phyloP scores from a whole-genome alignment of 2,797 vertebrate species.

The Gymnoscopelus braueri region DNA sequence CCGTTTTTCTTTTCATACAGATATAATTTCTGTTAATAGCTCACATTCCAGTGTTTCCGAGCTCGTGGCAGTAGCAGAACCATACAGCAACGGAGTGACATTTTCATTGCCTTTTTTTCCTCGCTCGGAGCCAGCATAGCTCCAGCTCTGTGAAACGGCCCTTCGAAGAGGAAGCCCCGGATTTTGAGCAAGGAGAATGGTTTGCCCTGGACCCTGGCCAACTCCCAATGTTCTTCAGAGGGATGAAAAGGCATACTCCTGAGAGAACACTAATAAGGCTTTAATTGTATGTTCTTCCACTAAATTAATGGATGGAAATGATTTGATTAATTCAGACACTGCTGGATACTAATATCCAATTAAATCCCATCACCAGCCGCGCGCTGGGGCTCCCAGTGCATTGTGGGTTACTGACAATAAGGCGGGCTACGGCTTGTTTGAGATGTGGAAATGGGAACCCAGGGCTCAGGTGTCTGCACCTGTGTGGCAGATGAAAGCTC shows the following conservation, averaged over 20 bases:
- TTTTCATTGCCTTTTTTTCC: constrained; percentile 33
- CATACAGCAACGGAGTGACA: constrained; percentile 1
- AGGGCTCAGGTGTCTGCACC: constrained; percentile 23
- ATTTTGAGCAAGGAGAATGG: constrained; percentile 64
- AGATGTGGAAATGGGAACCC: constrained; percentile 46
- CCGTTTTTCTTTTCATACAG: constrained; percentile 18
- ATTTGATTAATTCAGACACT: constrained; percentile 86
- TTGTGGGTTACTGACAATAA: constrained; percentile 67
- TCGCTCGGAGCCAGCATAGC: constrained; percentile 34
- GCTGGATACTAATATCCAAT: constrained; percentile 87
- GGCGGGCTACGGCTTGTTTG: constrained; percentile 60
- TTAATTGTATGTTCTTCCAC: constrained; percentile 89
- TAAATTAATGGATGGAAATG: constrained; percentile 87
- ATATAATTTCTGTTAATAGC: constrained; percentile 18
- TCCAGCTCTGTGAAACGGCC: constrained; percentile 43
- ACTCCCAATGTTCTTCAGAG: constrained; percentile 85
- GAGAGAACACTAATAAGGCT: constrained; percentile 81
- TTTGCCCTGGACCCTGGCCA: constrained; percentile 79
- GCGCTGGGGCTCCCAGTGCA: constrained; percentile 71
- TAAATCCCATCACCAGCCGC: constrained; percentile 77
- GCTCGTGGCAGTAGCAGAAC: constrained; percentile 19
- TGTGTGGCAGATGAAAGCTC: constrained; percentile 8
- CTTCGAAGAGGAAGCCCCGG: constrained; percentile 53
- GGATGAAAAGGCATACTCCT: constrained; percentile 85
- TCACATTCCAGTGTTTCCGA: constrained; percentile 11